Evolutionary conservation across 37 sponge, comb jelly and placozoan species (phyloP), one percentile per base, ranked within the genome.

Genomic region (Trichoplax adhaerens): DNA sequence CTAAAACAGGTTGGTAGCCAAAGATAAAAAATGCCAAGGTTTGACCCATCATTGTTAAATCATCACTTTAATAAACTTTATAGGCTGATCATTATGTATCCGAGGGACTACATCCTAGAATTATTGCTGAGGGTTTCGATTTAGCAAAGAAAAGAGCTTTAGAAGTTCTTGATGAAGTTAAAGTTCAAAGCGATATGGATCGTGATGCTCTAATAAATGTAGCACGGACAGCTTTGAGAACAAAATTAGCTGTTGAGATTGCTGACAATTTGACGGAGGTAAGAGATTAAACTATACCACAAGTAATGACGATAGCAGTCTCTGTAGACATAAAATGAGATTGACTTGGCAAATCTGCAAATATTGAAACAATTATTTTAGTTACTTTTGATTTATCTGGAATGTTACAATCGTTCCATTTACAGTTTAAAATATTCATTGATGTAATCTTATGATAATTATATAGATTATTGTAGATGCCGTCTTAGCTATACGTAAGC

Each of bases 231-330:
- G 87, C 99, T 7, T 80, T 98, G 10, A 68, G 94, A 53, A 98
- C 99, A 52, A 98, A 98, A 56, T 65, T 74, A 65, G 62, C 10
- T 10, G 62, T 79, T 98, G 53, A 75, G n/a, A 65, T 89, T 62
- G 94, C 99, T 7, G 83, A 89, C 55, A 69, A 84, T n/a, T 68
- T 98, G 54, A 89, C 94, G 52, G 99, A 98, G 81, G 90, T 93
- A 65, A 29, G 58, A 50, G 7, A 1, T 1, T 3, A 29, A 29
- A 29, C 29, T 29, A 29, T 29, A 29, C 29, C 29, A 29, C 29
- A 29, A 29, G 29, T 29, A 29, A 29, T 29, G 29, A 29, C 29
- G 29, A 29, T 29, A 29, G 29, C 29, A 29, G 29, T 29, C 29
- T 29, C 29, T 29, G 29, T 29, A 29, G 29, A 29, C 29, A 29